phyloP scores from a whole-genome alignment of 2,888 invertebrate species.

The Lepidocyrtinus sp. region DNA sequence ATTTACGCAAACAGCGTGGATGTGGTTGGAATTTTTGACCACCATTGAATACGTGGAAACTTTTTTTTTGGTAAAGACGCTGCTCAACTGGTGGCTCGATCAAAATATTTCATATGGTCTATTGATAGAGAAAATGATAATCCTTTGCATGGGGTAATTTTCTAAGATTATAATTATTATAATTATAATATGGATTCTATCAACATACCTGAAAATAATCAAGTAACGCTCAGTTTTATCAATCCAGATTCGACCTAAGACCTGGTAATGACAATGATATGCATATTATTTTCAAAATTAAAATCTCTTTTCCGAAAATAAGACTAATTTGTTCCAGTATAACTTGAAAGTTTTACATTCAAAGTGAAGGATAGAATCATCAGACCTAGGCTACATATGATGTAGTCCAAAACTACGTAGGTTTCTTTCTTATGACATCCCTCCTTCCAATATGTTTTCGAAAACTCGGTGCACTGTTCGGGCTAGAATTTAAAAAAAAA shows the following conservation, averaged over 20 bases:
- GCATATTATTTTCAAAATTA: neutral
- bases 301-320: neutral
- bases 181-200: constrained; percentile 6
- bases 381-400: constrained; percentile 4
- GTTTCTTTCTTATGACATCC: constrained; percentile 45
- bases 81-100: neutral
- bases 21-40: constrained; percentile 4
- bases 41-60: neutral
- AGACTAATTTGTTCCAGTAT: neutral
- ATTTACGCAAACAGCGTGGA: no score
- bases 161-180: no score
- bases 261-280: neutral
- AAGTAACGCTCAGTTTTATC: constrained; percentile 39
- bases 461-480: neutral
- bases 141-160: no score
- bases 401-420: constrained; percentile 26
- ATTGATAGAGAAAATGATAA: constrained; percentile 10
- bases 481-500: neutral
- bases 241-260: constrained; percentile 24
- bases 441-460: neutral
- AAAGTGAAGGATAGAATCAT: constrained; percentile 18
- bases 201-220: neutral
- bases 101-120: constrained; percentile 27
- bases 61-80: neutral
- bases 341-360: constrained; percentile 23